Base-by-base conservation (phyloP, 2,888 invertebrate species). In the Ectemnius cavifrons region DNA sequence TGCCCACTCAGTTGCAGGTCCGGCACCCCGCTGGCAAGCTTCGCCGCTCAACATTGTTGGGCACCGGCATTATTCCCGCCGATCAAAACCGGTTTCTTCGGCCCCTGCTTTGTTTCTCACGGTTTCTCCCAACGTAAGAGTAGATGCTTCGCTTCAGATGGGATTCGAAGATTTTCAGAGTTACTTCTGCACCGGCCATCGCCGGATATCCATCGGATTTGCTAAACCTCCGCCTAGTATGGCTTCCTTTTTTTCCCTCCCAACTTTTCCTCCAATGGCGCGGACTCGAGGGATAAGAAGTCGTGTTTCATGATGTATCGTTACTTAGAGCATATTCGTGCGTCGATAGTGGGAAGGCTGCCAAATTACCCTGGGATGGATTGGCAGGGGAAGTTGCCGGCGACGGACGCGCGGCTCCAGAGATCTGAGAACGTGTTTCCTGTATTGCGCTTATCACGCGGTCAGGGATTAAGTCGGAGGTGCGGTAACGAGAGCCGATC, bases 1-100 rank as follows among this genome's bases (percentile, higher is more conserved):
- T 72, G 75, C 65, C 81, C 67, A 74, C 71, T 69, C 69, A 59
- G 56, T 70, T 71, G 71, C 67, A 70, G 47, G 56, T 56, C 61
- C 52, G 58, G n/a, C 5, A 46, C n/a, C 49, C 61, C 62, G 23
- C 52, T 13, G 57, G 37, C 37, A 37, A 11, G 8, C 37, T 37
- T 37, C 37, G 8, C 37, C 37, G 37, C 11, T 6, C 37, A 37
- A 37, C 37, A 37, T 37, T 37, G 37, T 37, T 11, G 37, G 37
- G 8, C 37, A 37, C 37, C 49, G 23, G 65, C 37, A 61, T 61
- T 67, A 62, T 62, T 62, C 37, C 62, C 47, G 61, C 64, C 45
- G 37, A 37, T 37, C 37, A 11, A 37, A 37, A 37, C 37, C 37
- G 37, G 37, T 37, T 37, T 11, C 37, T 8, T 37, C 37, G 37